These are phyloP conservation scores for Hyperopisus bebe DNA, from an alignment of 2,113 vertebrate genomes.

Conservation along the genomic window DNA sequence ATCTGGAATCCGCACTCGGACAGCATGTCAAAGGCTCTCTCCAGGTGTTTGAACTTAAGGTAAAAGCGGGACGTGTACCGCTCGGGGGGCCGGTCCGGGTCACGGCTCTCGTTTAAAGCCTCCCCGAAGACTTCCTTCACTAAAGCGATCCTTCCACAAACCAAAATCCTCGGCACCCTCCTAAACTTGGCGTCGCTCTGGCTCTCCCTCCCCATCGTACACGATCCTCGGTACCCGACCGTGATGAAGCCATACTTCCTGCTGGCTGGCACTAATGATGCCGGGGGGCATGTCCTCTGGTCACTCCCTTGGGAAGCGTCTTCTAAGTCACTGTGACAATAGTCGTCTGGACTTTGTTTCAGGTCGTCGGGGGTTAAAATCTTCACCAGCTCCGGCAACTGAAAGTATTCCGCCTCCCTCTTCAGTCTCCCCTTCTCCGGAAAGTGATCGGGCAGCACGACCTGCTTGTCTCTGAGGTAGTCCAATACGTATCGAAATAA, in stretches of 20 bases:
- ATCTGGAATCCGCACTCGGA: conserved; percentile 97
- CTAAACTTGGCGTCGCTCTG: conserved; percentile 79
- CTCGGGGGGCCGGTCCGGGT: conserved; percentile 81
- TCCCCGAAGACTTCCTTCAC: conserved; percentile 96
- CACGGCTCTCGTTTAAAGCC: conserved; percentile 88
- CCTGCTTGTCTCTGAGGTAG: conserved; percentile 95
- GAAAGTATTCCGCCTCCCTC: conserved; percentile 94
- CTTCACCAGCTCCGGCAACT: conserved; percentile 84
- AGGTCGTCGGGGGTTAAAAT: conserved; percentile 76
- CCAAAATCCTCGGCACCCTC: conserved; percentile 88
- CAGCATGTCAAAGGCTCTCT: conserved; percentile 96
- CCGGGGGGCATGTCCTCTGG: conserved; percentile 74
- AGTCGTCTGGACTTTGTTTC: conserved; percentile 78
- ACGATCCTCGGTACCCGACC: conserved; percentile 77
- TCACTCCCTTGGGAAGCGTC: conserved; percentile 86
- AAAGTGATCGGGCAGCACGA: conserved; percentile 95
- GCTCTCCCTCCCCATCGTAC: conserved; percentile 73
- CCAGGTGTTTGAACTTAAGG: conserved; percentile 90
- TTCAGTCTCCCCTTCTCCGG: conserved; percentile 88
- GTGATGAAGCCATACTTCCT: conserved; percentile 92
- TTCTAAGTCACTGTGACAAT: conserved; percentile 81
- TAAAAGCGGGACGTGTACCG: conserved; percentile 92
- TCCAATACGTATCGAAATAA: conserved; percentile 95
- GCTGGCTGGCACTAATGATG: conserved; percentile 66
- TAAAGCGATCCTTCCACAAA: conserved; percentile 88